Evolutionary conservation across 2,113 vertebrate species (phyloP), one percentile per base, ranked within the genome.

Genomic region (Amphiprion ocellaris): DNA sequence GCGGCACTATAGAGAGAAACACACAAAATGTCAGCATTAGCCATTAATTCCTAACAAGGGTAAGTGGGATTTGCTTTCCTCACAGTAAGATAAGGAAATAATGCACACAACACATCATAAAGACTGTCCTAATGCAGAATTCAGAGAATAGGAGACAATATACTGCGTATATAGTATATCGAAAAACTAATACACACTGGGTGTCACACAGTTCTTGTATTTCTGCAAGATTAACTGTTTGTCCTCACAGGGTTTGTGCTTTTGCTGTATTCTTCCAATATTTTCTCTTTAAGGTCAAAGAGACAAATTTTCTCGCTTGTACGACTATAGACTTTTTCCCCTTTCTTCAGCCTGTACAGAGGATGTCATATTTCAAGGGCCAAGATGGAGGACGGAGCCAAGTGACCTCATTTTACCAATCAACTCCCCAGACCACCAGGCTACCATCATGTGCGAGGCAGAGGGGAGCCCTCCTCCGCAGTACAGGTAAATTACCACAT

Each of bases 391-490:
- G 88, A 92, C 69, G 1, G 92, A 95, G 83, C 94, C 95, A 47
- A 87, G 83, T 74, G 93, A 95, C 92, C 93, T 95, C 77, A 90
- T 94, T 92, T 94, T 95, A 60, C 93, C 95, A 19, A 91, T 94
- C 87, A 90, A 86, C 86, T 90, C 93, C 54, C 86, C 91, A 8
- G 92, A 93, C 84, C 94, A 93, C 82, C 92, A 91, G 77, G 92
- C 93, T 19, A 90, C 89, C 30, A 84, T 95, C 69, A 73, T 46
- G 19, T 95, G 95, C 33, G 92, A 93, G 81, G 94, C 95, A 1
- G 92, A 90, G 23, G 94, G 94, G 33, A 88, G 73, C 62, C 93
- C 93, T 37, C 65, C 89, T 21, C 92, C 71, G 1, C 91, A 94
- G 75, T 95, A 95, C 91, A 95, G 94, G 95, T 95, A 92, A 79